Evolutionary conservation across 2,888 invertebrate species (phyloP), one percentile per base, ranked within the genome.

Genomic region (Volucella inanis): DNA sequence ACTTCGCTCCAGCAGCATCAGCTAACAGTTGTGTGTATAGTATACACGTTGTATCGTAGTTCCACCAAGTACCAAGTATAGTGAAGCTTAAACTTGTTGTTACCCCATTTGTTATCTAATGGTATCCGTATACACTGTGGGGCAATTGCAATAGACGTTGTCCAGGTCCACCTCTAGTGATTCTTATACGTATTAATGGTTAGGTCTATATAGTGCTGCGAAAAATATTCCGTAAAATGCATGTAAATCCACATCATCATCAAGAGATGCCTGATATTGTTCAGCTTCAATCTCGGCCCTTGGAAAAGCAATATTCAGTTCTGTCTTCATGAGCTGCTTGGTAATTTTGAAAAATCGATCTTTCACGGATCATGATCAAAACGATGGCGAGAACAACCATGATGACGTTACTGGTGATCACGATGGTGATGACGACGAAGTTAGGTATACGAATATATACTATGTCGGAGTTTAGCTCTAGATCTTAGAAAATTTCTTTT

Each of bases 131-230:
- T 47, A 22, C 68, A 68, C 74, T 74, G 54, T 67, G 72, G 47
- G 64, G 65, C 72, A 54, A 74, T 74, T 62, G 61, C 54, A 22
- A 74, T 74, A 74, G 80, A 80, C 74, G 68, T 62, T 80, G 80
- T 80, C 80, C 80, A 74, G 74, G 80, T 75, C 80, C 80, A 74
- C 80, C 80, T 74, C 50, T 62, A 75, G 74, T 57, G 80, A 80
- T 67, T 55, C 74, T 54, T 47, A 22, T 22, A 22, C 18, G 18
- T 22, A 80, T 80, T 74, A 80, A 67, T 14, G 54, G 11, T 39
- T n/a, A 38, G 39, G n/a, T 38, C 15, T 59, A 41, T 45, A 55
- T 55, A 54, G 39, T 38, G 55, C 74, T 49, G 80, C 62, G 80
- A 74, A 68, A 67, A 50, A 39, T 54, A 62, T 74, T 74, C 50